These are phyloP conservation scores for Pavo muticus DNA, from an alignment of 2,113 vertebrate species.

Conservation along the genomic window DNA sequence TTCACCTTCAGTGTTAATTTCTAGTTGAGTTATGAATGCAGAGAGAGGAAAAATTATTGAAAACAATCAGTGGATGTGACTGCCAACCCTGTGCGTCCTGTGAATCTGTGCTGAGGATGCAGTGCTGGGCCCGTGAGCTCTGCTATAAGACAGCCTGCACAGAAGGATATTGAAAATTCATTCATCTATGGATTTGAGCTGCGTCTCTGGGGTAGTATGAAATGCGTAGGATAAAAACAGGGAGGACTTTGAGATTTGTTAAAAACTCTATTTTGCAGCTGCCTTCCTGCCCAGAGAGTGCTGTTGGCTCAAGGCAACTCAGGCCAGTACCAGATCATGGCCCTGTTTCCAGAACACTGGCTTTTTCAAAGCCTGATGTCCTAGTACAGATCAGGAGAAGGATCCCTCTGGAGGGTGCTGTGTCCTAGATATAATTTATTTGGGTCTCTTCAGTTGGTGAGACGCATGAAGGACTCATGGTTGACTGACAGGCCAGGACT, in stretches of 20 bases:
- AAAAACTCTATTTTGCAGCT: neutral
- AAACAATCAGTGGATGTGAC: conserved; percentile 8
- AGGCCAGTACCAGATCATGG: neutral
- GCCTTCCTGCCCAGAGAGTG: neutral
- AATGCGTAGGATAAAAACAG: neutral
- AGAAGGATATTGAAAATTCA: neutral
- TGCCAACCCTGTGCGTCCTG: neutral
- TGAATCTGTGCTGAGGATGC: accelerated
- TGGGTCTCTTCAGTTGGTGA: conserved; percentile 6
- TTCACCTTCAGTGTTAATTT: neutral
- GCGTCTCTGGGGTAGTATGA: neutral
- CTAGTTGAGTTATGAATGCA: neutral
- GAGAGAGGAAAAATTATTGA: neutral
- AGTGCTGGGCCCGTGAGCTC: neutral
- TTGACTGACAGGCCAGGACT: conserved; percentile 10
- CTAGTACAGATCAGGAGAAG: neutral
- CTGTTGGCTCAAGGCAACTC: neutral
- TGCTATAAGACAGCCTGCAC: neutral
- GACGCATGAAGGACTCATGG: neutral
- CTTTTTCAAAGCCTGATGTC: neutral
- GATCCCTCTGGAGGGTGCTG: neutral
- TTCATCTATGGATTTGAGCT: neutral
- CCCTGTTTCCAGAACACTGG: neutral
- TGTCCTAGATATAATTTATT: conserved; percentile 25
- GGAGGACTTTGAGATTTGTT: neutral